Base-by-base conservation (phyloP, 2,113 vertebrate genomes). In the Smithornis capensis region DNA sequence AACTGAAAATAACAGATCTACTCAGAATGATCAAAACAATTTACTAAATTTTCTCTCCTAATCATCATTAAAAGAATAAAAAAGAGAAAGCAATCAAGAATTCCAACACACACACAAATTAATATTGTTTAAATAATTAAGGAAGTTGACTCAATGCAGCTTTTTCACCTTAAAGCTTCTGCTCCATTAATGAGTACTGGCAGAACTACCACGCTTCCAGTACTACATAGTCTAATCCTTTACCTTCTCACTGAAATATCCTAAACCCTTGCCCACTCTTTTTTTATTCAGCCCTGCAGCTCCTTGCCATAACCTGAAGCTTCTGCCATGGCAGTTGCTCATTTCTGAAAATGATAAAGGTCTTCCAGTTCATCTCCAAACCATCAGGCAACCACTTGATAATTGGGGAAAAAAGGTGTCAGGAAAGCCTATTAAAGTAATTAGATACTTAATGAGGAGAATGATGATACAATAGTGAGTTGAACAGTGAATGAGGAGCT, bases 391-490 rank as follows among this genome's bases (percentile, higher is more conserved):
- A 88, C 67, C 60, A 73, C 35, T 76, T 79, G 9, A n/a, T 65
- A 87, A 87, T 8, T 71, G 19, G 70, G 23, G 27, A 45, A 84
- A 95, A 94, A 89, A 90, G n/a, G 88, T 87, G 52, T 68, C 65
- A 89, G 50, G 44, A 88, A 94, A 74, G 63, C 42, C 42, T 88
- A 73, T 60, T 84, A 74, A 90, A 92, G 68, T 75, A 94, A 86
- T 86, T 35, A 80, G 35, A 90, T 14, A 92, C 14, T 79, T 93
- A 73, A 69, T 57, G 28, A 93, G 10, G 23, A 77, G 21, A 92
- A 88, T 38, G 18, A 42, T 62, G 64, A 92, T 77, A 81, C 18
- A 74, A 85, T 4, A 85, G 29, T 62, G 44, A 90, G 37, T 33
- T 74, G n/a, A 83, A 81, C 23, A 83, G 57, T 49, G 57, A 90